Percentiles rank a stretch among this genome's conserved stretches.
These are phyloP conservation scores for Microcebus lehilahytsara DNA, from an alignment of 2,113 vertebrate genomes.

Conservation along the genomic window DNA sequence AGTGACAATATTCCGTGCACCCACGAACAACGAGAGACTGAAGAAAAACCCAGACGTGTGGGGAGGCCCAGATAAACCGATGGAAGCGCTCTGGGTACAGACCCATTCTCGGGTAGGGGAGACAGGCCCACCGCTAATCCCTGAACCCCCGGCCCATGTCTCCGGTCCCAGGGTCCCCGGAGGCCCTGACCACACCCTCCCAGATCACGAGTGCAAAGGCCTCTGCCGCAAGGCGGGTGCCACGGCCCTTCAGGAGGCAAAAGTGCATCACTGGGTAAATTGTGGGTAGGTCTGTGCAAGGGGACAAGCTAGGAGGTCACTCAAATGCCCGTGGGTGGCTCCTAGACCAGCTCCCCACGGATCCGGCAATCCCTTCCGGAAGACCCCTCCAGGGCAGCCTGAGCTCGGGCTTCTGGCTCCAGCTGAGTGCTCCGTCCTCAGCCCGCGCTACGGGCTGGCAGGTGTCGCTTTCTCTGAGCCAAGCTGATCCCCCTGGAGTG, in stretches of 20 bases:
- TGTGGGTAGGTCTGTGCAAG: neutral
- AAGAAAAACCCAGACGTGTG: neutral
- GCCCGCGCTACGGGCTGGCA: neutral
- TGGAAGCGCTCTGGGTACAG: neutral
- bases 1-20: neutral
- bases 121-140: neutral
- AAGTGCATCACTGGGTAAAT: neutral
- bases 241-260: neutral
- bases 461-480: neutral
- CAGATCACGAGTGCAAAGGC: no score
- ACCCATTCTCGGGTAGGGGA: no score
- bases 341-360: neutral
- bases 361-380: neutral
- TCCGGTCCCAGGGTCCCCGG: neutral
- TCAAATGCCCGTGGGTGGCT: rapidly evolving
- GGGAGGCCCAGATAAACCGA: neutral
- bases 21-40: neutral
- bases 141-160: neutral
- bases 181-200: neutral
- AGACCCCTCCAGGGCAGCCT: neutral
- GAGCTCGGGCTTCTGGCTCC: neutral
- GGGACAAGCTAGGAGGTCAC: neutral
- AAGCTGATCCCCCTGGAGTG: neutral
- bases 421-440: neutral
- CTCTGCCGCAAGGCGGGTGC: no score